Evolutionary conservation across 2,797 vertebrate genomes (phyloP).

Genomic region (Periophthalmus magnuspinnatus): DNA sequence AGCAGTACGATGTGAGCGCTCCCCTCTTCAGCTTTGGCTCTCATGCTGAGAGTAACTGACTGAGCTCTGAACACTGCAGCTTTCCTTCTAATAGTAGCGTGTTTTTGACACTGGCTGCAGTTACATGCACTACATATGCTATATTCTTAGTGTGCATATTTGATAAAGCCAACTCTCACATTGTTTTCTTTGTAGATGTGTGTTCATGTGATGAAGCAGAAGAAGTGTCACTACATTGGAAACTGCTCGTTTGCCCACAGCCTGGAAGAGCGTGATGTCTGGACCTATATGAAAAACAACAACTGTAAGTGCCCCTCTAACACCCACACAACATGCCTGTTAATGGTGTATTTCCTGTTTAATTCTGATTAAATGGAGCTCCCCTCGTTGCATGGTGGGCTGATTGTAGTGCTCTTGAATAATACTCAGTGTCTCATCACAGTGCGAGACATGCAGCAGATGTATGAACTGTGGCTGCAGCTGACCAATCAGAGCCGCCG

Average conservation of each 20-base stretch:
- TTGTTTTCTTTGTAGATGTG: slow-evolving; percentile 82
- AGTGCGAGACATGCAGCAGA: slow-evolving; percentile 99
- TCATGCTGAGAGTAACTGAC: slow-evolving; percentile 30
- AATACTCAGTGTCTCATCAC: slow-evolving; percentile 3
- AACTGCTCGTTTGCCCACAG: slow-evolving; percentile 99
- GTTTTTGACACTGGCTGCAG: not conserved
- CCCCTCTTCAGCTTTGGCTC: slow-evolving; percentile 1
- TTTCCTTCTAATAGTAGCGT: not conserved
- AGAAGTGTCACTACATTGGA: slow-evolving; percentile 98
- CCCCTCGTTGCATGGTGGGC: not conserved
- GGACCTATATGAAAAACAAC: slow-evolving; percentile 99
- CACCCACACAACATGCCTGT: no score
- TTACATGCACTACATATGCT: no score
- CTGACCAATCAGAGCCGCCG: slow-evolving; percentile 91
- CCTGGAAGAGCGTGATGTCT: slow-evolving; percentile 95
- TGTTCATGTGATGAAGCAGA: slow-evolving; percentile 96
- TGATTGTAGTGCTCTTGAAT: not conserved
- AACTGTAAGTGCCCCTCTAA: slow-evolving; percentile 83
- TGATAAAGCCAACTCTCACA: not conserved
- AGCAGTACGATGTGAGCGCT: slow-evolving; percentile 94
- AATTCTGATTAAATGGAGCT: not conserved
- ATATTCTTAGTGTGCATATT: no score
- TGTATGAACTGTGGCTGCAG: slow-evolving; percentile 97
- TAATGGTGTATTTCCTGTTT: no score
- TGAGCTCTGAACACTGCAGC: slow-evolving; percentile 9